Conservation (phyloP, 2,113 vertebrate species). For the Cochlearius cochlearius region DNA sequence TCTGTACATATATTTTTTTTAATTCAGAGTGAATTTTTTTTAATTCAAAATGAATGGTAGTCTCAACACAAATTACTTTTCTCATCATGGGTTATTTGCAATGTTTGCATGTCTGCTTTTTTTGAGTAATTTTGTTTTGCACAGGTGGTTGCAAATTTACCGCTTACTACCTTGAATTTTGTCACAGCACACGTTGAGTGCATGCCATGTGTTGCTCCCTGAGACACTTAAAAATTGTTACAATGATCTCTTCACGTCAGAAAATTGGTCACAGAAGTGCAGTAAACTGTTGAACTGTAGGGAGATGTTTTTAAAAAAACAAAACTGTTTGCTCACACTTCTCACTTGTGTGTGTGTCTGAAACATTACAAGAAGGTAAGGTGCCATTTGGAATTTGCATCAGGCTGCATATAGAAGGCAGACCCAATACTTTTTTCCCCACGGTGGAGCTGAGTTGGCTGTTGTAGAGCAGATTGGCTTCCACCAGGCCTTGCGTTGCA, state of each 20-base stretch:
- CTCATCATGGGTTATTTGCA: background rate
- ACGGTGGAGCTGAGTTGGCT: rapidly evolving
- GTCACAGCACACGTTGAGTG: background rate
- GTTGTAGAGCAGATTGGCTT: background rate
- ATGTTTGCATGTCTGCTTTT: background rate
- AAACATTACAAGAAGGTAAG: background rate
- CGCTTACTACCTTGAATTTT: background rate
- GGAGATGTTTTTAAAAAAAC: background rate
- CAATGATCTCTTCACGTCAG: background rate
- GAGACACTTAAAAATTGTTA: background rate
- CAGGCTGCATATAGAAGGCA: background rate
- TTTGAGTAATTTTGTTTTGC: background rate
- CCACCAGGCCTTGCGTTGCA: background rate
- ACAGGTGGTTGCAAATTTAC: background rate
- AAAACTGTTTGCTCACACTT: background rate
- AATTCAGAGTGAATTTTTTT: background rate
- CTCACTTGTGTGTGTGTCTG: rapidly evolving
- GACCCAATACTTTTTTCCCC: background rate
- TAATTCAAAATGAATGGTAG: background rate
- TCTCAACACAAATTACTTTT: background rate
- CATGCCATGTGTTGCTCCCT: background rate
- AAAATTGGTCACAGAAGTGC: background rate
- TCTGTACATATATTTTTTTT: background rate
- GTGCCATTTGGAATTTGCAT: background rate
- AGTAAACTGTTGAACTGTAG: background rate